Base-by-base conservation (phyloP, 2,888 invertebrate species). In the Pemphredon lugubris region DNA sequence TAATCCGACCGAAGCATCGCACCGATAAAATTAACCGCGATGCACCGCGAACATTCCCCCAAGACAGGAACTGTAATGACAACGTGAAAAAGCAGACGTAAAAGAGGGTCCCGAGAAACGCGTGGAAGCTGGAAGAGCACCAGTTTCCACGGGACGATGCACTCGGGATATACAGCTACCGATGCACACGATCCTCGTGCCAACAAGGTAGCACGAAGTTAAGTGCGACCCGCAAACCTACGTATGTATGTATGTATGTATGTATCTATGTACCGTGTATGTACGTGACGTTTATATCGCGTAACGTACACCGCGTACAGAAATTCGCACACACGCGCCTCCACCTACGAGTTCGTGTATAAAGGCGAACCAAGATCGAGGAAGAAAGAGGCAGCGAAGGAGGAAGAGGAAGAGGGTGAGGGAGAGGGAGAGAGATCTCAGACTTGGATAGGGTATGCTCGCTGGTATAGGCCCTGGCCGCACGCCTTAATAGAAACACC, bases 401-500 rank as follows among this genome's bases (percentile, higher is more conserved):
- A 50, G 21, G 7, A 23, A 9, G 40, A 61, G 61, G 3, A 40
- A 42, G 37, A 40, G 30, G 32, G 21, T 6, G 45, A 23, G 34
- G 55, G 26, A 14, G 54, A 13, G 34, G 40, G 32, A 32, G 37
- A 47, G 58, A 64, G 81, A 81, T 81, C 66, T 66, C 59, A 48
- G 65, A 30, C 45, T 68, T 54, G 72, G 78, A 80, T 80, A 80
- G 73, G 81, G 63, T 60, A 66, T 59, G 61, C 47, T 61, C 45
- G 53, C 70, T 60, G 48, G 55, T 60, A 70, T 69, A 67, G 72
- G 59, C 30, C 42, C 55, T 16, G 39, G 51, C 47, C n/a, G 75
- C 54, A 23, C 32, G 67, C 83, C 79, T 79, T 77, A 81, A 83
- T 79, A 80, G 75, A 83, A 82, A 77, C 83, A 79, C 83, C 83